These are phyloP conservation scores for Gila robusta DNA, from an alignment of 2,797 vertebrate species.

Conservation along the genomic window DNA sequence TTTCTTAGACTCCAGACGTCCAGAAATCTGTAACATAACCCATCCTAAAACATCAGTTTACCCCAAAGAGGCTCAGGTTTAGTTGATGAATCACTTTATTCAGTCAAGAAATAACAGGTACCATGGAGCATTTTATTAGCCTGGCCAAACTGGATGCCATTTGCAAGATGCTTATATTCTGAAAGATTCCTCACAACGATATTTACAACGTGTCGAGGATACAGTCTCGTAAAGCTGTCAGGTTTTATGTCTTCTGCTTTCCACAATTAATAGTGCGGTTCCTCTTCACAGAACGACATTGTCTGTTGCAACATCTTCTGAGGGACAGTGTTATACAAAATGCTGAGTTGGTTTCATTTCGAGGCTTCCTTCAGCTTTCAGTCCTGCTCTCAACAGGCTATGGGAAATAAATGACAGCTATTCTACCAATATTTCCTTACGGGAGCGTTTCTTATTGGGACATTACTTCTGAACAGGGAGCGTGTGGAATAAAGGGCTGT, in stretches of 20 bases:
- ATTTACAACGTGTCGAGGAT: slow-evolving; percentile 23
- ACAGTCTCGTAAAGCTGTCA: slow-evolving; percentile 35
- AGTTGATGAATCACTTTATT: not conserved
- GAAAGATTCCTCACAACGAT: not conserved
- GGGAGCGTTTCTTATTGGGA: slow-evolving; percentile 46
- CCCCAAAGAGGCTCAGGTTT: not conserved
- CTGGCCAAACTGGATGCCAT: not conserved
- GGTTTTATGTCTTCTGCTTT: slow-evolving; percentile 40
- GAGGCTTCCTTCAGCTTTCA: slow-evolving; percentile 16
- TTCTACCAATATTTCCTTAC: slow-evolving; percentile 1
- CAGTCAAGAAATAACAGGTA: not conserved
- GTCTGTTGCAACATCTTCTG: slow-evolving; percentile 25
- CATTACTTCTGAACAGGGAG: slow-evolving; percentile 40
- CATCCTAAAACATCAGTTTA: not conserved
- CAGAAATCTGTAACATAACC: not conserved
- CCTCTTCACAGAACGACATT: slow-evolving; percentile 28
- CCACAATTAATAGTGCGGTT: slow-evolving; percentile 23
- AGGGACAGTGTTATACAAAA: slow-evolving; percentile 42
- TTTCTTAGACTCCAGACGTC: not conserved
- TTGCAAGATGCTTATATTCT: slow-evolving; percentile 20
- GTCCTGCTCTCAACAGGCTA: not conserved
- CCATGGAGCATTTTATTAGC: slow-evolving; percentile 23
- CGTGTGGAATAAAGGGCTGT: not conserved
- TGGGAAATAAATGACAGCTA: slow-evolving; percentile 35
- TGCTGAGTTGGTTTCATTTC: slow-evolving; percentile 1